A percentile compares a stretch with the other conserved stretches of the same genome.
Evolutionary conservation across 2,113 vertebrate genomes (phyloP).

Genomic region (Pavo muticus): DNA sequence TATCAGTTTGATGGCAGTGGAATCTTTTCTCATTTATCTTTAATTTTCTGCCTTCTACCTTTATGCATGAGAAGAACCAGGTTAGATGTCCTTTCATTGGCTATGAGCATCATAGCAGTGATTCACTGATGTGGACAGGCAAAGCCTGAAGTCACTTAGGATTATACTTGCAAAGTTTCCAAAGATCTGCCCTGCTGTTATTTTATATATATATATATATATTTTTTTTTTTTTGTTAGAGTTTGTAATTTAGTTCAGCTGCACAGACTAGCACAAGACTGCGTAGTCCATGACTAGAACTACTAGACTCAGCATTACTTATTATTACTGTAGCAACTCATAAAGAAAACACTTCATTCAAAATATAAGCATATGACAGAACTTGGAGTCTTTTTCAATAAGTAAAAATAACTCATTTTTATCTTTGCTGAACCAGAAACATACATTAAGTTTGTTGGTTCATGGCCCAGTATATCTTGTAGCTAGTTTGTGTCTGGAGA

Average conservation of each 20-base stretch:
- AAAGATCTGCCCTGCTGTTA: not conserved
- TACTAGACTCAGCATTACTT: not conserved
- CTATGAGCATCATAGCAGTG: not conserved
- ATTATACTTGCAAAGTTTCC: not conserved
- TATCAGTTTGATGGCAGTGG: not conserved
- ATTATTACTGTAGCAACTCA: not conserved
- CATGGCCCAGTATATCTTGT: not conserved
- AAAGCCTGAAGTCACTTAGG: not conserved
- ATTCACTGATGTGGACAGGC: not conserved
- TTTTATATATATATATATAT: not conserved
- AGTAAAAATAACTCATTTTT: not conserved
- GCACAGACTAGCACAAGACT: not conserved
- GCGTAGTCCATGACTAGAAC: not conserved
- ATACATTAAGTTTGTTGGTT: not conserved
- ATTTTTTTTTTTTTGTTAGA: not conserved
- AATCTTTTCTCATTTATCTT: not conserved
- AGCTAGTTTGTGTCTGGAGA: not conserved
- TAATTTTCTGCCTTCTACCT: not conserved
- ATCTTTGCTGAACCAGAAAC: not conserved
- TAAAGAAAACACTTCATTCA: not conserved
- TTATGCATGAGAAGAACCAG: not conserved
- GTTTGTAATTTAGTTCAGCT: not conserved
- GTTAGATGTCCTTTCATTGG: not conserved
- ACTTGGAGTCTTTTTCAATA: not conserved
- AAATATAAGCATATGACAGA: not conserved